Conservation (phyloP, 2,888 invertebrate species). For the Ennomos fuscantarius region DNA sequence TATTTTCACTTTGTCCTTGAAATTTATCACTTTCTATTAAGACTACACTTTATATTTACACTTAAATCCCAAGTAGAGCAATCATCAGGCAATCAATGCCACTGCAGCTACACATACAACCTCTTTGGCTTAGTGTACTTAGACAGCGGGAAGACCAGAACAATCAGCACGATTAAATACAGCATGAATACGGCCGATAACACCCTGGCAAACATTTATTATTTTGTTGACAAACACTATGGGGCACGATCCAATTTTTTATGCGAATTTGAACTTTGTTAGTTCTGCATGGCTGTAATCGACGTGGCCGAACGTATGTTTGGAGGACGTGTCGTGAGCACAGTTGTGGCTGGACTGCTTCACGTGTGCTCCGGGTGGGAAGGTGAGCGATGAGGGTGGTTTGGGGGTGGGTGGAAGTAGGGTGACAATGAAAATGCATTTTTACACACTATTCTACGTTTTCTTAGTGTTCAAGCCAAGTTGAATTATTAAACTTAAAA, state of each 20-base stretch:
- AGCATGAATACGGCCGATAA: slow-evolving; percentile 69
- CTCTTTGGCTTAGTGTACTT: slow-evolving; percentile 58
- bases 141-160: slow-evolving; percentile 73
- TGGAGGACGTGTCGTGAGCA: slow-evolving; percentile 44
- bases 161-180: slow-evolving; percentile 69
- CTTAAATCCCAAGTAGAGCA: not conserved
- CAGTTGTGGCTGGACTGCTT: slow-evolving; percentile 18
- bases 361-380: slow-evolving; percentile 10
- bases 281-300: not conserved
- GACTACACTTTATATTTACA: not conserved
- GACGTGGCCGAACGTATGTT: not conserved
- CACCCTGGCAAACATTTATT: slow-evolving; percentile 59
- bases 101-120: slow-evolving; percentile 1
- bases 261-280: slow-evolving; percentile 10
- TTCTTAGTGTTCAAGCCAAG: too few relatives aligned
- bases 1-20: too few relatives aligned
- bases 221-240: slow-evolving; percentile 19
- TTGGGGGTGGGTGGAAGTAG: slow-evolving; percentile 12
- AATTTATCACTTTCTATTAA: too few relatives aligned
- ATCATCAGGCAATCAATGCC: not conserved
- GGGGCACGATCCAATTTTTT: not conserved
- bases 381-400: slow-evolving; percentile 10
- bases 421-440: not conserved
- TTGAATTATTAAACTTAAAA: too few relatives aligned
- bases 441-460: not conserved